Conservation (phyloP, 2,113 vertebrate species). For the Poeciliopsis occidentalis region DNA sequence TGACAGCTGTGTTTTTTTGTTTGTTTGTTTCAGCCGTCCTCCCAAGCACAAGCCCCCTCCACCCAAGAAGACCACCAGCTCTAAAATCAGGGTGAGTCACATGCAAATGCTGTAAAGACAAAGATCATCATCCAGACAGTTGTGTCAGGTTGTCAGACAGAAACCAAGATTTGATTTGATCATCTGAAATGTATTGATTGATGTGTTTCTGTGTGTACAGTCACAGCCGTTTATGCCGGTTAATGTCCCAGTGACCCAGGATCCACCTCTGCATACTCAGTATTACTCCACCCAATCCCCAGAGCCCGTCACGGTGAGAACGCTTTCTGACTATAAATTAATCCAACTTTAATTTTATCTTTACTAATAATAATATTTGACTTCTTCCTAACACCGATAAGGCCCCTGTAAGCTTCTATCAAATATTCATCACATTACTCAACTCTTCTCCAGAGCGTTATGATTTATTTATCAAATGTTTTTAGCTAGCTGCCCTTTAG, state of each 20-base stretch:
- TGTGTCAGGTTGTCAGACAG: neutral
- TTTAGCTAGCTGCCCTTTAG: neutral
- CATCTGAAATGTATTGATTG: conserved; percentile 12
- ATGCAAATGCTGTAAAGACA: neutral
- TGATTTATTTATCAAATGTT: neutral
- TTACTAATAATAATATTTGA: neutral
- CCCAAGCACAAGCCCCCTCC: conserved; percentile 88
- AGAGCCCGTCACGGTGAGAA: conserved; percentile 77
- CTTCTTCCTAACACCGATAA: neutral
- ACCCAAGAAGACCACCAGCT: conserved; percentile 74
- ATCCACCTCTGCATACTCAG: conserved; percentile 14
- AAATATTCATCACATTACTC: neutral
- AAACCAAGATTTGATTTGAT: conserved; percentile 5
- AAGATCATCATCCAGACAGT: neutral
- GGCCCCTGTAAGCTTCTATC: neutral
- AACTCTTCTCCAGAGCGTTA: neutral
- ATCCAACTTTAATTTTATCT: neutral
- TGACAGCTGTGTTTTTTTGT: conserved; percentile 12
- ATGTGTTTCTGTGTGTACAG: conserved; percentile 31
- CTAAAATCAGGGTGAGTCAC: conserved; percentile 77
- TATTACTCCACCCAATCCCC: conserved; percentile 45
- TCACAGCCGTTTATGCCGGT: conserved; percentile 10
- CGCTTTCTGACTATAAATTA: neutral
- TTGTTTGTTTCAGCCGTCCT: conserved; percentile 80
- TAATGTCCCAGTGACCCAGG: conserved; percentile 1